Percentiles rank a stretch among this genome's conserved stretches.
These are phyloP conservation scores for Ceraclea dissimilis DNA, from an alignment of 2,888 invertebrate genomes.

Conservation along the genomic window DNA sequence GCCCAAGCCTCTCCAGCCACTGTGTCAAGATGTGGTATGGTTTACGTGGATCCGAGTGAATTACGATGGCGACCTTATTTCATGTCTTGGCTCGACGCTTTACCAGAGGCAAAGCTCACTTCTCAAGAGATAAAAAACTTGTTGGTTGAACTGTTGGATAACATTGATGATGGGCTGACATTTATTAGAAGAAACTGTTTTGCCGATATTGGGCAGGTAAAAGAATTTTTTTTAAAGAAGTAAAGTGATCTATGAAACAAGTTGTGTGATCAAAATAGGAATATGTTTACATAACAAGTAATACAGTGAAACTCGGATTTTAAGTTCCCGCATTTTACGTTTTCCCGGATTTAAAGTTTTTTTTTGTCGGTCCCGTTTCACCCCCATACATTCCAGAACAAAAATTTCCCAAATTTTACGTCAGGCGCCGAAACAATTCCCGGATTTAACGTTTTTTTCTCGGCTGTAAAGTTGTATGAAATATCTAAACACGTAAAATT, in stretches of 20 bases:
- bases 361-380: no score
- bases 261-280: no score
- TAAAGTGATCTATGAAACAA: neutral
- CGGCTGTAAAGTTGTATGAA: no score
- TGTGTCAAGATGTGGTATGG: conserved; percentile 87
- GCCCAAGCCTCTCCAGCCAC: conserved; percentile 81
- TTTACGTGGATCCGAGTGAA: conserved; percentile 79
- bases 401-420: no score
- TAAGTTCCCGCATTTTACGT: no score
- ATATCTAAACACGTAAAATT: no score
- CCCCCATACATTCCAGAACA: no score
- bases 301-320: no score
- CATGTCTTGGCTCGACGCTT: conserved; percentile 62
- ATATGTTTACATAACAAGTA: no score
- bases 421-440: no score
- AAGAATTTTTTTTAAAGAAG: neutral
- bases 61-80: conserved; percentile 75
- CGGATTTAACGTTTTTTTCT: no score
- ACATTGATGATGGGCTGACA: conserved; percentile 58
- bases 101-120: conserved; percentile 44
- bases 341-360: no score
- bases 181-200: conserved; percentile 63
- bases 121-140: conserved; percentile 54
- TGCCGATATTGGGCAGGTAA: conserved; percentile 69
- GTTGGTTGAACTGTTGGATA: conserved; percentile 58